Conservation (phyloP, 2,113 vertebrate species). For the Numida meleagris region DNA sequence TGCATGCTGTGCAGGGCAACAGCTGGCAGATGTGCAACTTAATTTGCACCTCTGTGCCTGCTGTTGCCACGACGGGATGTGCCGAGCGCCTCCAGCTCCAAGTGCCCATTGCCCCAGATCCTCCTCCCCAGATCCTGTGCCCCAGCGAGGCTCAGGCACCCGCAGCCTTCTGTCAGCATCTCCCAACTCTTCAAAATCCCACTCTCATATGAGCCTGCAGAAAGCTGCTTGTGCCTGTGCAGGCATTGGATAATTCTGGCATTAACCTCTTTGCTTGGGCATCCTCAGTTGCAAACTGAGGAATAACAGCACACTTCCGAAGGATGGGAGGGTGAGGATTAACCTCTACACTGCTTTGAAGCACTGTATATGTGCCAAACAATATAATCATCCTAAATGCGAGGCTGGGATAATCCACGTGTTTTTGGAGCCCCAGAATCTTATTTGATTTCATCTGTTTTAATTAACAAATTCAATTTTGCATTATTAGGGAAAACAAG, state of each 20-base stretch:
- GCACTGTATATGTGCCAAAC: neutral
- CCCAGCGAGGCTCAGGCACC: neutral
- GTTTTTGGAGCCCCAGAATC: conserved; percentile 42
- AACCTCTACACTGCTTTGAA: neutral
- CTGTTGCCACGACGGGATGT: neutral
- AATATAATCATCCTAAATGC: conserved; percentile 31
- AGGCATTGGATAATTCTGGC: neutral
- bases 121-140: accelerated
- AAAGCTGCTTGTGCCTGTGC: neutral
- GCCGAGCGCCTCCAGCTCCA: neutral
- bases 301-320: conserved; percentile 22
- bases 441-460: conserved; percentile 61
- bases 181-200: neutral
- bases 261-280: neutral
- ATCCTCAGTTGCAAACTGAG: neutral
- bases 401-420: conserved; percentile 26
- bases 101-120: neutral
- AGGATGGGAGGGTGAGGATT: neutral
- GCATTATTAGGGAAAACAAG: conserved; percentile 51
- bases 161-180: neutral
- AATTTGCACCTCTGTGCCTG: neutral
- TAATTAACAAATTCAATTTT: conserved; percentile 73
- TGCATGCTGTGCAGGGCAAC: neutral
- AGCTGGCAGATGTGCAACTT: neutral
- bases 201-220: accelerated